These are phyloP conservation scores for Phalacrocorax aristotelis DNA, from an alignment of 2,113 vertebrate species.

Conservation along the genomic window DNA sequence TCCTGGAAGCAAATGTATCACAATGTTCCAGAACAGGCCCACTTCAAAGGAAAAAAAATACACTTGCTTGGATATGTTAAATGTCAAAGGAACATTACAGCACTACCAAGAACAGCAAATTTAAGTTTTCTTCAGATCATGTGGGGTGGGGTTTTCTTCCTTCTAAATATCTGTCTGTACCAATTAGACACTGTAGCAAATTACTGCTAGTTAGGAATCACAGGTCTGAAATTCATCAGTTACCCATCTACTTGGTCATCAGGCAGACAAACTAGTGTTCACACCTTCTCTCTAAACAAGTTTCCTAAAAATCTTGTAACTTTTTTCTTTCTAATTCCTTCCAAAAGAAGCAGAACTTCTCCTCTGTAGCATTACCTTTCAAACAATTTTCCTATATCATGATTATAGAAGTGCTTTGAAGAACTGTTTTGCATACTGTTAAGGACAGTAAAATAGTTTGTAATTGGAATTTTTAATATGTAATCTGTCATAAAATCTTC, in stretches of 20 bases:
- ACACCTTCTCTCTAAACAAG: neutral
- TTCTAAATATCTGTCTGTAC: neutral
- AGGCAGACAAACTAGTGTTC: neutral
- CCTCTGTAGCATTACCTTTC: neutral
- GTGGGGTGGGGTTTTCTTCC: fast-evolving
- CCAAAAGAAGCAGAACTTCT: neutral
- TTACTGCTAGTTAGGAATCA: neutral
- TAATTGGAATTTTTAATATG: neutral
- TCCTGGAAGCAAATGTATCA: neutral
- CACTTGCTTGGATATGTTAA: neutral
- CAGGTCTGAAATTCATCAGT: neutral
- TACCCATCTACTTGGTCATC: neutral
- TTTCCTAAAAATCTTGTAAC: neutral
- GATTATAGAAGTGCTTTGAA: neutral
- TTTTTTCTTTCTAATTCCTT: neutral
- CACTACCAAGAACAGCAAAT: neutral
- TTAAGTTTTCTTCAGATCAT: neutral
- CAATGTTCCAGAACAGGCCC: neutral
- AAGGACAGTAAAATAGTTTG: neutral
- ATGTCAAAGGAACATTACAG: neutral
- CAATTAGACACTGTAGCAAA: neutral
- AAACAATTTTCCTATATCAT: neutral
- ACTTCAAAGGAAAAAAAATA: neutral
- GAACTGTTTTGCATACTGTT: neutral
- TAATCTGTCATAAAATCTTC: neutral